These are phyloP conservation scores for Polydrusus cervinus DNA, from an alignment of 2,888 invertebrate genomes.

Conservation along the genomic window DNA sequence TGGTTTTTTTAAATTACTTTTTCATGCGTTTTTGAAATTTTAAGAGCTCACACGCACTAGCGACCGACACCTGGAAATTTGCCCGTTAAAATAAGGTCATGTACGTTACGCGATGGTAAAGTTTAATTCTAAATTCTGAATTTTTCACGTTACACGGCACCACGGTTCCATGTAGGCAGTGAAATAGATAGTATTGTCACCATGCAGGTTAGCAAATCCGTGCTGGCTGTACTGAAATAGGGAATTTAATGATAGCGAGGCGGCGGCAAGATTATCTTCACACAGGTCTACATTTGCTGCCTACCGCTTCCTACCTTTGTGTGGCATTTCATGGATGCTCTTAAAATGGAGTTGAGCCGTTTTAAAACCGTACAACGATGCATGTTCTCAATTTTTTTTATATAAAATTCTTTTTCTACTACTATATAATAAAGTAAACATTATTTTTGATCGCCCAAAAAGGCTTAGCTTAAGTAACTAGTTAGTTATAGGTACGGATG, in stretches of 20 bases:
- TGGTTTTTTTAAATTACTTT: too few relatives aligned
- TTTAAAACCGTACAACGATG: conserved; percentile 5
- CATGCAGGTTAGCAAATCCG: neutral
- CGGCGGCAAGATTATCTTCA: conserved; percentile 30
- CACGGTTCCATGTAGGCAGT: conserved; percentile 7
- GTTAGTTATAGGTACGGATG: too few relatives aligned
- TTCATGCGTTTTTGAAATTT: too few relatives aligned
- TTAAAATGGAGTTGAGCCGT: conserved; percentile 1
- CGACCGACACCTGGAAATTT: too few relatives aligned
- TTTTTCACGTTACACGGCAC: neutral
- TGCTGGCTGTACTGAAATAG: conserved; percentile 1
- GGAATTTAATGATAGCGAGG: conserved; percentile 22
- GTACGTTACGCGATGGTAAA: neutral
- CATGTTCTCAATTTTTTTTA: too few relatives aligned
- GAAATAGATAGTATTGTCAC: conserved; percentile 27
- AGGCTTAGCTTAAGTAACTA: too few relatives aligned
- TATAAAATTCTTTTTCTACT: too few relatives aligned
- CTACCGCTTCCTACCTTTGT: conserved; percentile 34
- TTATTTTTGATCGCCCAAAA: too few relatives aligned
- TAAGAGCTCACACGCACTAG: too few relatives aligned
- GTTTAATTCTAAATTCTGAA: neutral
- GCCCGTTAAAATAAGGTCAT: too few relatives aligned
- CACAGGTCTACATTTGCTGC: conserved; percentile 27
- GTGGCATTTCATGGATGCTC: conserved; percentile 1
- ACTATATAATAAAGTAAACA: too few relatives aligned